Evolutionary conservation across 2,113 vertebrate species (phyloP).

Genomic region (Acanthisitta chloris): DNA sequence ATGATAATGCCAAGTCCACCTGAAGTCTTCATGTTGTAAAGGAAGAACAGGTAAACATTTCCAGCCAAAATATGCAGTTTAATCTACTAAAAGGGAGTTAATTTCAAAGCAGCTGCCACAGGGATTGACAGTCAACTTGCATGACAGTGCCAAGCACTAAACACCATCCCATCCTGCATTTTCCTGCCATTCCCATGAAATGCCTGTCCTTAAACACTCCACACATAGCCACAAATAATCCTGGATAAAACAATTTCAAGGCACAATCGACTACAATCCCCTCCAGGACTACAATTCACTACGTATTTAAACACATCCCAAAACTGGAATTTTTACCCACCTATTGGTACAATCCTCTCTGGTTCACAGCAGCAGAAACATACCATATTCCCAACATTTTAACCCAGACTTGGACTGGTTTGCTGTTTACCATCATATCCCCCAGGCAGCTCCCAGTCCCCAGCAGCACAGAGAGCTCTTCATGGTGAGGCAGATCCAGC

Average conservation of each 20-base stretch:
- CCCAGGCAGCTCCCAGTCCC: neutral
- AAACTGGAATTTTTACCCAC: constrained; percentile 70
- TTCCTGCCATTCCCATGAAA: neutral
- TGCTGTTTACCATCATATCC: constrained; percentile 30
- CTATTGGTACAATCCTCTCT: constrained; percentile 83
- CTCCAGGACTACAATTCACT: rapidly evolving
- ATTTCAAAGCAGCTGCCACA: neutral
- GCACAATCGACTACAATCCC: neutral
- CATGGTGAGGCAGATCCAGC: neutral
- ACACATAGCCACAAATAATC: rapidly evolving
- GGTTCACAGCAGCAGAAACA: constrained; percentile 85
- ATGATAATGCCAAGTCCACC: neutral
- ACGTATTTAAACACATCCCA: neutral
- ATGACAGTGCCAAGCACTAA: neutral
- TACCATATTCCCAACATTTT: constrained; percentile 85
- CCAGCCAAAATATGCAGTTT: neutral
- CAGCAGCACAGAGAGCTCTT: neutral
- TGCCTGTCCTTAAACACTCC: neutral
- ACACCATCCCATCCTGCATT: neutral
- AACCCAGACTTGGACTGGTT: neutral
- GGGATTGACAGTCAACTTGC: neutral
- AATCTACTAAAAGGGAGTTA: neutral
- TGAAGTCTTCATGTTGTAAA: neutral
- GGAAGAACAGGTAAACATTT: neutral
- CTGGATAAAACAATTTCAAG: too few relatives aligned